Evolutionary conservation across 2,888 invertebrate species (phyloP).

Genomic region (Osmoderma eremita): DNA sequence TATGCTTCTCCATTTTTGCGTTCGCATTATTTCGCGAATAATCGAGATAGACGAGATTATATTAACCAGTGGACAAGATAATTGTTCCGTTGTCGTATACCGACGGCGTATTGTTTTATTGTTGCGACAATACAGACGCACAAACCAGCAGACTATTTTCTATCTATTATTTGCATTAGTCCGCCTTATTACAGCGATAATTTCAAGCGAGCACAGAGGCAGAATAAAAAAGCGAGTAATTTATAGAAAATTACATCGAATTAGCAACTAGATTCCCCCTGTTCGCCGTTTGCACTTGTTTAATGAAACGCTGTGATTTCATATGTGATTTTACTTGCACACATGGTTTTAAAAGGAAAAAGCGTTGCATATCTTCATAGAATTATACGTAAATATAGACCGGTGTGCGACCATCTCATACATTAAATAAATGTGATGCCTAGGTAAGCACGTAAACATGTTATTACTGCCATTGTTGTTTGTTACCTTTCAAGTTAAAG

Average conservation of each 20-base stretch:
- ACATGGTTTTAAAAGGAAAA: too few relatives aligned
- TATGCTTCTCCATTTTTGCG: constrained; percentile 14
- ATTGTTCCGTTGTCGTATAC: constrained; percentile 15
- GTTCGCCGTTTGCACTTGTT: too few relatives aligned
- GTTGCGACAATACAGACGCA: constrained; percentile 5
- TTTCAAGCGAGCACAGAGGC: neutral
- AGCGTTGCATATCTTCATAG: too few relatives aligned
- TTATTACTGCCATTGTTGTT: too few relatives aligned
- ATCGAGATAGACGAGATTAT: constrained; percentile 32
- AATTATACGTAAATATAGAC: too few relatives aligned
- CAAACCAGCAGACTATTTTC: constrained; percentile 9
- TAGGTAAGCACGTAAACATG: too few relatives aligned
- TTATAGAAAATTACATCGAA: constrained; percentile 13
- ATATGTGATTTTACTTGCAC: too few relatives aligned
- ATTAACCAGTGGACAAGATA: constrained; percentile 38
- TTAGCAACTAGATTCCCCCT: neutral
- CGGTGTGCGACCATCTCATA: too few relatives aligned
- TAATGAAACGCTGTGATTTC: too few relatives aligned
- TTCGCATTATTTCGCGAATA: constrained; percentile 33
- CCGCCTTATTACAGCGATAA: constrained; percentile 17
- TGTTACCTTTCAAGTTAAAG: too few relatives aligned
- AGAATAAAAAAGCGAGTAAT: constrained; percentile 6
- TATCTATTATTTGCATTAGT: constrained; percentile 28
- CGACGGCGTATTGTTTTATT: constrained; percentile 31
- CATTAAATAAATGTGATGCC: too few relatives aligned